Evolutionary conservation across 2,113 vertebrate genomes (phyloP).

Genomic region (Hepsetus odoe): DNA sequence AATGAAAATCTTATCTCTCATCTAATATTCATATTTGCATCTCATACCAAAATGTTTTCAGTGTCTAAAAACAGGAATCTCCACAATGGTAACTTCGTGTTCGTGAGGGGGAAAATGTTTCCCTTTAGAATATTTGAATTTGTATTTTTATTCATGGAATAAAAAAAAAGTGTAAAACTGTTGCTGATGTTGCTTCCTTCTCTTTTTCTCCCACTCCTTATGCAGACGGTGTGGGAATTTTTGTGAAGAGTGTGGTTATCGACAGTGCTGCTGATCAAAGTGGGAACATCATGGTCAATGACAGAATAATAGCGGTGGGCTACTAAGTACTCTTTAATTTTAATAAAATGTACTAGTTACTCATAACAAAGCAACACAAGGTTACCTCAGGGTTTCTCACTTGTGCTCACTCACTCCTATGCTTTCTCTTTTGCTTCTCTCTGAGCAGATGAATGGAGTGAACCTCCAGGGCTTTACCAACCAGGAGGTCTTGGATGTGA

Average conservation of each 20-base stretch:
- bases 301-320: constrained; percentile 86
- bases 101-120: no score
- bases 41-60: no score
- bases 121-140: no score
- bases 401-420: not conserved
- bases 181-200: no score
- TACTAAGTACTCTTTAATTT: constrained; percentile 53
- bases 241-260: constrained; percentile 84
- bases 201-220: not conserved
- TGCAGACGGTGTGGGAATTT: constrained; percentile 82
- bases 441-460: constrained; percentile 83
- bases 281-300: constrained; percentile 82
- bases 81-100: no score
- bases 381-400: not conserved
- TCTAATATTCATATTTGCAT: no score
- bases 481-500: constrained; percentile 87
- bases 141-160: no score
- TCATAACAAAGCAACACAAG: not conserved
- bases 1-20: no score
- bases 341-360: not conserved
- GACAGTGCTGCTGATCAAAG: constrained; percentile 85
- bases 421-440: constrained; percentile 3
- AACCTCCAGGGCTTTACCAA: constrained; percentile 89
- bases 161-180: no score
- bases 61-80: no score